These are phyloP conservation scores for Marronus borbonicus DNA, from an alignment of 2,888 invertebrate species.

Conservation along the genomic window DNA sequence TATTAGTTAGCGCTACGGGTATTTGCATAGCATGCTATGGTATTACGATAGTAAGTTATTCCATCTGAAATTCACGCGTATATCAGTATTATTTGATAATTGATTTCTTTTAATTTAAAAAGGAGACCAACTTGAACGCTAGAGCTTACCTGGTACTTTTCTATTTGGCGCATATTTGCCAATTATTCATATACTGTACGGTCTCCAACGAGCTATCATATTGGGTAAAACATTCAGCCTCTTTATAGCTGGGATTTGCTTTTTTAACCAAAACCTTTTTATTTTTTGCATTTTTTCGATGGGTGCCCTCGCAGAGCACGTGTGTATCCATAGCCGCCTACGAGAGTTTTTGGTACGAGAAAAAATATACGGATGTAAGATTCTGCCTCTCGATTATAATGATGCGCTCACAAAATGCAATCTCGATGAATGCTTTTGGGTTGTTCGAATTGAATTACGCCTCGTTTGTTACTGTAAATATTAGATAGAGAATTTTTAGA, in stretches of 20 bases:
- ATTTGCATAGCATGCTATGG: conserved; percentile 55
- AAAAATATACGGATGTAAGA: conserved; percentile 36
- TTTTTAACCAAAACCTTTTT: background rate
- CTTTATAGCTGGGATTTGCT: background rate
- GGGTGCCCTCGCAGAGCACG: conserved; percentile 43
- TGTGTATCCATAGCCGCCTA: conserved; percentile 42
- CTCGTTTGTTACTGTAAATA: conserved; percentile 53
- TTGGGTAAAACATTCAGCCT: conserved; percentile 44
- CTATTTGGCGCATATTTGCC: conserved; percentile 54
- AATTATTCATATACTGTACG: conserved; percentile 55
- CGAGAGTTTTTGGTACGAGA: conserved; percentile 50
- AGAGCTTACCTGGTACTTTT: conserved; percentile 45
- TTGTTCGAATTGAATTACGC: conserved; percentile 54
- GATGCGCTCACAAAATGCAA: conserved; percentile 48
- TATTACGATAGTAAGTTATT: conserved; percentile 35
- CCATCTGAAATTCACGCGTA: no score
- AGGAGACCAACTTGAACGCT: conserved; percentile 12
- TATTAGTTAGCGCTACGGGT: conserved; percentile 51
- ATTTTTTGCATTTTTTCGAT: conserved; percentile 31
- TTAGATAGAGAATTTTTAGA: background rate
- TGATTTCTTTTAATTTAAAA: background rate
- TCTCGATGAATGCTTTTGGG: conserved; percentile 52
- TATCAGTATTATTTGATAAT: background rate
- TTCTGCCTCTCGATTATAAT: conserved; percentile 51
- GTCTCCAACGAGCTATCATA: conserved; percentile 55